Conservation (phyloP, 2,888 invertebrate genomes). For the Conomelus anceps region DNA sequence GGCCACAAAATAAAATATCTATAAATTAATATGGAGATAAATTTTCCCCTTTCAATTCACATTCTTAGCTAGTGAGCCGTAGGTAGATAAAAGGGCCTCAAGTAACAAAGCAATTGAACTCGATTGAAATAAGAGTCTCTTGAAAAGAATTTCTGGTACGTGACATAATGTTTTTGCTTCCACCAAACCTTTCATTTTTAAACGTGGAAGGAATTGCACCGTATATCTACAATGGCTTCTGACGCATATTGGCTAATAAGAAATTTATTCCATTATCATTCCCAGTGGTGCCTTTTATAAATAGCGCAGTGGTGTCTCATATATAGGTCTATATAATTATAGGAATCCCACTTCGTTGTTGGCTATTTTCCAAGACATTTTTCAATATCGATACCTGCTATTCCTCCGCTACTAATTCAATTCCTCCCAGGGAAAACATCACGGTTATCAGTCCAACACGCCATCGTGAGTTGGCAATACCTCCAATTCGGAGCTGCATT, state of each 20-base stretch:
- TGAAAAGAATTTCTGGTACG: no score
- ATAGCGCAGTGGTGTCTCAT: not conserved
- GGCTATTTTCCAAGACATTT: not conserved
- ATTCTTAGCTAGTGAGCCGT: no score
- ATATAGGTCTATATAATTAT: no score
- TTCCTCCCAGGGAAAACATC: not conserved
- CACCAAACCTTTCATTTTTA: not conserved
- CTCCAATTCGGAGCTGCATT: not conserved
- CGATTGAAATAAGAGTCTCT: not conserved
- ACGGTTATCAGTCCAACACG: not conserved
- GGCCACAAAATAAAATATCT: no score
- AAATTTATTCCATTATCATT: not conserved
- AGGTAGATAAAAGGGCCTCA: no score
- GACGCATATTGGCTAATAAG: not conserved
- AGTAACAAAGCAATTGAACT: not conserved
- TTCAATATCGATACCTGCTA: not conserved
- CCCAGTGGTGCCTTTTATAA: not conserved
- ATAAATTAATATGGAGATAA: no score
- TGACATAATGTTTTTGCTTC: not conserved
- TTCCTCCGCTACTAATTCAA: not conserved
- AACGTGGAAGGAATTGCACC: not conserved
- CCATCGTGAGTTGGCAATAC: not conserved
- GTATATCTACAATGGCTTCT: not conserved
- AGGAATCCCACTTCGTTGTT: no score
- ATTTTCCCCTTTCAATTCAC: no score